Conservation (phyloP, 2,797 vertebrate genomes). For the Myotis myotis region DNA sequence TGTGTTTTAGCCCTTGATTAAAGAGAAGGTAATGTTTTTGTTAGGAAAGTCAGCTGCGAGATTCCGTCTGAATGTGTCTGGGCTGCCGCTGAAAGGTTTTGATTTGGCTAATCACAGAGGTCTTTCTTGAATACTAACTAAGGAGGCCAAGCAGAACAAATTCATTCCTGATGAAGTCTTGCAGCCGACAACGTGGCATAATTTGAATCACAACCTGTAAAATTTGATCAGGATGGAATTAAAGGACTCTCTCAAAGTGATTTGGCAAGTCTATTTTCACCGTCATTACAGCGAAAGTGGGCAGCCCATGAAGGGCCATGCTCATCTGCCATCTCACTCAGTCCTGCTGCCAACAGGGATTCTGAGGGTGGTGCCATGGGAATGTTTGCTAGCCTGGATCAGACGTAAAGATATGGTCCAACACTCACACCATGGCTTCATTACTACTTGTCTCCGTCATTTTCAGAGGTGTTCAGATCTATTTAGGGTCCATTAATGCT, state of each 20-base stretch:
- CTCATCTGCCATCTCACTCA: background rate
- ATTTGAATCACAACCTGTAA: constrained; percentile 72
- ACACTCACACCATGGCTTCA: background rate
- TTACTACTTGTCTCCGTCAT: background rate
- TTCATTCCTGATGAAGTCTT: constrained; percentile 68
- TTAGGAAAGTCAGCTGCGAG: constrained; percentile 72
- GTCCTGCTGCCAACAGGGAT: background rate
- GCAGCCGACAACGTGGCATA: constrained; percentile 42
- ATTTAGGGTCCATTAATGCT: background rate
- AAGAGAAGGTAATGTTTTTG: constrained; percentile 75
- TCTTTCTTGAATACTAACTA: constrained; percentile 75
- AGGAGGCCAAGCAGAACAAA: constrained; percentile 71
- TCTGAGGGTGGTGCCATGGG: background rate
- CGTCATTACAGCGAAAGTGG: background rate
- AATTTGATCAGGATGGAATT: constrained; percentile 71
- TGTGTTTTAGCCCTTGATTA: constrained; percentile 68
- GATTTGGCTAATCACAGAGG: constrained; percentile 76
- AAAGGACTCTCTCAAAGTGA: constrained; percentile 57
- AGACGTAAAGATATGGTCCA: background rate
- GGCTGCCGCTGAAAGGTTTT: constrained; percentile 70
- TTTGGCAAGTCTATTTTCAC: constrained; percentile 19
- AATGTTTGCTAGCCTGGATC: background rate
- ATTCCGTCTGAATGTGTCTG: constrained; percentile 55
- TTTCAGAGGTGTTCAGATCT: background rate
- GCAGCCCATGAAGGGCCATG: background rate